Percentiles rank a stretch among this genome's conserved stretches.
These are phyloP conservation scores for Gobio occitaniae DNA, from an alignment of 2,797 vertebrate species.

Conservation along the genomic window DNA sequence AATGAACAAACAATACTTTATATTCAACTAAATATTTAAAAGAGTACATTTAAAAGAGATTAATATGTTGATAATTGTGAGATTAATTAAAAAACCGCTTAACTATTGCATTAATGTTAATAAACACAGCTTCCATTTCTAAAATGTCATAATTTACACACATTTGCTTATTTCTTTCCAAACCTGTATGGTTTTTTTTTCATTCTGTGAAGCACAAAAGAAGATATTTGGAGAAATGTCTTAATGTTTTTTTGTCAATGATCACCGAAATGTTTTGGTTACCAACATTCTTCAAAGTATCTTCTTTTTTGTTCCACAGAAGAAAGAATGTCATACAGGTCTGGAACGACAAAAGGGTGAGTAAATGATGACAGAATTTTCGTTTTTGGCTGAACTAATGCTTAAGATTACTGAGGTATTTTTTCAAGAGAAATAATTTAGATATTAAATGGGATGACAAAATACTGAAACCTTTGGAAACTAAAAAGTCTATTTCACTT, in stretches of 20 bases:
- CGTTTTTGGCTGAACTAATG: neutral
- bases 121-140: neutral
- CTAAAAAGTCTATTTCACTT: neutral
- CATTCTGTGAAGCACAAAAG: neutral
- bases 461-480: neutral
- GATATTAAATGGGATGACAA: neutral
- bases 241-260: neutral
- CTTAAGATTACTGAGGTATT: neutral
- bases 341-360: neutral
- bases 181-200: neutral
- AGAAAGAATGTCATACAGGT: neutral
- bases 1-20: no score
- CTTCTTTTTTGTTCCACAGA: neutral
- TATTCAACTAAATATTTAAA: no score
- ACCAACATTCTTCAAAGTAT: neutral
- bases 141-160: neutral
- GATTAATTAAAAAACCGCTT: neutral
- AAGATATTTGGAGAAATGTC: neutral
- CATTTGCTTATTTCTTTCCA: neutral
- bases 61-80: no score
- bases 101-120: neutral
- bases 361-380: neutral
- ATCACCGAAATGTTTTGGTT: neutral
- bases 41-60: no score
- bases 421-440: neutral